Evolutionary conservation across 2,797 vertebrate genomes (phyloP), one percentile per base, ranked within the genome.

Genomic region (Balearica regulorum): DNA sequence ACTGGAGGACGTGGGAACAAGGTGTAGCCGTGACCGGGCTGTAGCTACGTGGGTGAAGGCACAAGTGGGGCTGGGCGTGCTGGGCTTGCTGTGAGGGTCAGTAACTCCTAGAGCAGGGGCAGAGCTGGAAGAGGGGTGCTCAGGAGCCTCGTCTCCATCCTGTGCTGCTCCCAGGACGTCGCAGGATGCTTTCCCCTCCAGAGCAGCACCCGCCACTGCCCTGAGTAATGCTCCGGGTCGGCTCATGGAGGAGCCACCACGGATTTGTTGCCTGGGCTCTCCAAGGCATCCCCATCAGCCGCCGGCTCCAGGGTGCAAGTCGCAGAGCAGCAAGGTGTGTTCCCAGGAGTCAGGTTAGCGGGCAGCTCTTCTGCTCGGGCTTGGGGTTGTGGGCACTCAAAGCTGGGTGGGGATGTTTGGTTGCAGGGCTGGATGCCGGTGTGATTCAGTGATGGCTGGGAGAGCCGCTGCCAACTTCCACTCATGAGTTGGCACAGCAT

Each of bases 381-480:
- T 92, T 0, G 0, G 11, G 18, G 28, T 15, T 55, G 57, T 10
- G 3, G 55, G 13, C 80, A 18, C 60, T 88, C 1, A 0, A 51
- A 87, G 54, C 57, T 5, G 0, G 3, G 0, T 15, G 39, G 60
- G 24, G 62, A 39, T 43, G 39, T 79, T 73, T 2, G 2, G 43
- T 79, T 15, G 4, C 35, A 31, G 71, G 75, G 51, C 24, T 73
- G 81, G 60, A 17, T 54, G 64, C 68, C 0, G 4, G 14, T 20
- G 33, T 6, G 1, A 22, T 76, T 66, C 68, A 12, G 16, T 51
- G 55, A 57, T 73, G 88, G 39, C 72, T 87, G 39, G 60, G 43
- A 92, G 62, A 79, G 60, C 55, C 0, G 0, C 88, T 83, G 90
- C 83, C 90, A 83, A 11, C 66, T 71, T 43, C 8, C 4, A 44